These are phyloP conservation scores for Rugalucina vietnamica DNA, from an alignment of 2,888 invertebrate genomes.

Conservation along the genomic window DNA sequence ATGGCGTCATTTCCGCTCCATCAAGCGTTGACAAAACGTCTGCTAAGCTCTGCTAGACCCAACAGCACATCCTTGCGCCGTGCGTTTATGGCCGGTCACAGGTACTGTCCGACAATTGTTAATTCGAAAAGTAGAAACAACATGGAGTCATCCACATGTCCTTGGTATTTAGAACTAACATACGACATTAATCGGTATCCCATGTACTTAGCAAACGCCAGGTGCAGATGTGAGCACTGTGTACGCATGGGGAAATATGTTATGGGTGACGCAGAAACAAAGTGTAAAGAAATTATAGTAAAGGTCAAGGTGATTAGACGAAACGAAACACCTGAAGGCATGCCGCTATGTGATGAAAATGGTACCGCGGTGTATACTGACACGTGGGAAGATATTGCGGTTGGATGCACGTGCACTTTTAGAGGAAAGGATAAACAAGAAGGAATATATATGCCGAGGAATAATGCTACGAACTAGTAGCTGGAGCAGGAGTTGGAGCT, in stretches of 20 bases:
- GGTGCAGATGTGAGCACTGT: not conserved
- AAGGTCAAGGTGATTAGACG: not conserved
- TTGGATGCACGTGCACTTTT: not conserved
- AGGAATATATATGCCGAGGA: no score
- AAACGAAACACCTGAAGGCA: not conserved
- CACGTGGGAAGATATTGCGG: not conserved
- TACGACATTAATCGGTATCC: not conserved
- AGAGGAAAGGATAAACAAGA: not conserved
- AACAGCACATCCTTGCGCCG: not conserved
- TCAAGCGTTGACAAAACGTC: not conserved
- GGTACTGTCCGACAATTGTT: not conserved
- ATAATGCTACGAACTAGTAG: no score
- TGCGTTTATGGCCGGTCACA: not conserved
- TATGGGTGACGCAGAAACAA: not conserved
- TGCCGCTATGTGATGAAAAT: not conserved
- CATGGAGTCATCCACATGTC: conserved; percentile 1
- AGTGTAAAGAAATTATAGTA: not conserved
- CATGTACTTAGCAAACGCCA: not conserved
- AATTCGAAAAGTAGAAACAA: not conserved
- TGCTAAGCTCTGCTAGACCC: not conserved
- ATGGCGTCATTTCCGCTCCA: not conserved
- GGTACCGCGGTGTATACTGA: not conserved
- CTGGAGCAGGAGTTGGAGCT: no score
- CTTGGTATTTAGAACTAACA: not conserved
- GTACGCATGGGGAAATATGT: not conserved